These are phyloP conservation scores for Blera fallax DNA, from an alignment of 2,888 invertebrate genomes.

Conservation along the genomic window DNA sequence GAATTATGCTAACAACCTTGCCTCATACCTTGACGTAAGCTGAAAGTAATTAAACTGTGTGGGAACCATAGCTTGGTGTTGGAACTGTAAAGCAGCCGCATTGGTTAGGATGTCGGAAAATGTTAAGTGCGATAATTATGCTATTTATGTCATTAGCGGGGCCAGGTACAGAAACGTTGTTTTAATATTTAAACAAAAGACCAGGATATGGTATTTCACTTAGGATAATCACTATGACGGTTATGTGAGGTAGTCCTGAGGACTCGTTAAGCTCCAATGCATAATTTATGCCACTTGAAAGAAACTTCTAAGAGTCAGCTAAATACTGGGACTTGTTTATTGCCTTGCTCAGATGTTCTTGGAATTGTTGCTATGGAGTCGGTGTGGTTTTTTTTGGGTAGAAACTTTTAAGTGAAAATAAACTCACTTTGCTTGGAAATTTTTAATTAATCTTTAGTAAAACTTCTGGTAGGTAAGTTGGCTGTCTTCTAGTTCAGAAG, in stretches of 20 bases:
- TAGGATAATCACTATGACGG: background rate
- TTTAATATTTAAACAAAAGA: background rate
- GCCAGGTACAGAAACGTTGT: background rate
- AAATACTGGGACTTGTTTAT: background rate
- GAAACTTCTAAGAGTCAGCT: background rate
- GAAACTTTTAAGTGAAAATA: too few relatives aligned
- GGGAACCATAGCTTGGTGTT: background rate
- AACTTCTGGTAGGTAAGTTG: too few relatives aligned
- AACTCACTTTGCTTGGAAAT: too few relatives aligned
- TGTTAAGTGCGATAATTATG: constrained; percentile 14
- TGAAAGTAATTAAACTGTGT: background rate
- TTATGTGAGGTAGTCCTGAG: background rate
- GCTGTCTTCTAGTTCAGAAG: too few relatives aligned
- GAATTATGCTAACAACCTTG: background rate
- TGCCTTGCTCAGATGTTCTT: background rate
- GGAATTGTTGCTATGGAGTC: background rate
- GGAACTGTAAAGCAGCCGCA: background rate
- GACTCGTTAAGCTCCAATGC: background rate
- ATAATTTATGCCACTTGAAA: constrained; percentile 5
- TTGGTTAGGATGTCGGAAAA: background rate
- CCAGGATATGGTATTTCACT: background rate
- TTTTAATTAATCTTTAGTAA: too few relatives aligned
- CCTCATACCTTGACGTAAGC: background rate
- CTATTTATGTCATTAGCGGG: constrained; percentile 20
- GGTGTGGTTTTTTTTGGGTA: too few relatives aligned